Conservation (phyloP, 2,113 vertebrate genomes). For the Gila orcuttii region DNA sequence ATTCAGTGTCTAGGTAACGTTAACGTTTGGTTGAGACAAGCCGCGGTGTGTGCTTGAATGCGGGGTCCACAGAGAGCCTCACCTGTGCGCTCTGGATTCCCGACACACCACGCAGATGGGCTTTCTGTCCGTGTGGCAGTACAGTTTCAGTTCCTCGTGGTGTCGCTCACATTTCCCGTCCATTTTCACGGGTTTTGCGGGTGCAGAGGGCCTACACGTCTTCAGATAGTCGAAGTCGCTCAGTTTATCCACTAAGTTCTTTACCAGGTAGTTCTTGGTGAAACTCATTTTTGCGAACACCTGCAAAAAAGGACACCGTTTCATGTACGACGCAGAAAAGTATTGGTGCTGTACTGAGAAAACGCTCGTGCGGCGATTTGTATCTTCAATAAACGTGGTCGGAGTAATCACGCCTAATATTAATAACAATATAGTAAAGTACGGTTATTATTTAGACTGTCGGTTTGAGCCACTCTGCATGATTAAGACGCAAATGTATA, state of each 20-base stretch:
- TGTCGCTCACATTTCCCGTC: conserved; percentile 75
- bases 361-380: neutral
- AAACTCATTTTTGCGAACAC: conserved; percentile 77
- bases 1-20: no score
- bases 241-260: conserved; percentile 78
- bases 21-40: neutral
- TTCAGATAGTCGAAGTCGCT: conserved; percentile 73
- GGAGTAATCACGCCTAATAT: neutral
- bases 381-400: neutral
- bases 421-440: neutral
- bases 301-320: conserved; percentile 57
- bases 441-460: neutral
- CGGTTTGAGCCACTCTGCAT: neutral
- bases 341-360: neutral
- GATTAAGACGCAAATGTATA: neutral
- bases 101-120: conserved; percentile 80
- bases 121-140: conserved; percentile 75
- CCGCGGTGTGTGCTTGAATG: neutral
- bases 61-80: neutral
- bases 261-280: conserved; percentile 80
- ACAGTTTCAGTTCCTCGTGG: conserved; percentile 78
- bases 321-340: neutral
- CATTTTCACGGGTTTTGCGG: conserved; percentile 64
- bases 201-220: conserved; percentile 54
- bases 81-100: conserved; percentile 79